A percentile compares a stretch with the other conserved stretches of the same genome.
phyloP scores from a whole-genome alignment of 2,888 invertebrate genomes.

The Catocala fraxini region DNA sequence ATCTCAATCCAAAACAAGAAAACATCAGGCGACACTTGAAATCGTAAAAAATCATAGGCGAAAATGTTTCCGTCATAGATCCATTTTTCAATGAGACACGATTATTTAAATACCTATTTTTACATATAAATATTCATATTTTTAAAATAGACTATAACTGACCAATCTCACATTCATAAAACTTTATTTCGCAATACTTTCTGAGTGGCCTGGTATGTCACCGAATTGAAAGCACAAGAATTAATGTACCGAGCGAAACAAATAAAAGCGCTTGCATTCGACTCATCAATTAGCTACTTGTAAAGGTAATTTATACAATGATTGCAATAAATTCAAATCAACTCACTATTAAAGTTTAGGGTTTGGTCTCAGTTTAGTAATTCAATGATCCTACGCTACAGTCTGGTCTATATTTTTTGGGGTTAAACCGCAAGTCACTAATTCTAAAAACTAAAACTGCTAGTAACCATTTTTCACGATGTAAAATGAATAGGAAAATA shows the following conservation, averaged over 20 bases:
- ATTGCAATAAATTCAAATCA: background rate
- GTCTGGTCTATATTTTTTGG: background rate
- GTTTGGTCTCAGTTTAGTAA: background rate
- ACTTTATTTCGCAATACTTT: too few species aligned
- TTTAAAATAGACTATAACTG: too few species aligned
- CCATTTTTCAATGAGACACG: too few species aligned
- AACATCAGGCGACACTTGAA: too few species aligned
- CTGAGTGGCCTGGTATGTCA: too few species aligned
- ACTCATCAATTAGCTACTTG: background rate
- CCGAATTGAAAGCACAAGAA: background rate
- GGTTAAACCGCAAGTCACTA: background rate
- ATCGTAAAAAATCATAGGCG: too few species aligned
- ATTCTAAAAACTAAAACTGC: background rate
- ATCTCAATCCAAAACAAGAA: too few species aligned
- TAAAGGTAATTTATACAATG: background rate
- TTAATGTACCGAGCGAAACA: background rate
- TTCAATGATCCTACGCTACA: background rate
- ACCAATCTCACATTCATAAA: too few species aligned
- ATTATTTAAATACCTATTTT: too few species aligned
- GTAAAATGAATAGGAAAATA: background rate
- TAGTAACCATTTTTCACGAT: background rate
- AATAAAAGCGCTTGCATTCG: background rate
- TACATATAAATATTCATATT: too few species aligned
- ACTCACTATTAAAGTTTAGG: background rate
- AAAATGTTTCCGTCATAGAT: too few species aligned